These are phyloP conservation scores for Heliopora coerulea DNA, from an alignment of 92 coral and sea anemone genomes.

Conservation along the genomic window DNA sequence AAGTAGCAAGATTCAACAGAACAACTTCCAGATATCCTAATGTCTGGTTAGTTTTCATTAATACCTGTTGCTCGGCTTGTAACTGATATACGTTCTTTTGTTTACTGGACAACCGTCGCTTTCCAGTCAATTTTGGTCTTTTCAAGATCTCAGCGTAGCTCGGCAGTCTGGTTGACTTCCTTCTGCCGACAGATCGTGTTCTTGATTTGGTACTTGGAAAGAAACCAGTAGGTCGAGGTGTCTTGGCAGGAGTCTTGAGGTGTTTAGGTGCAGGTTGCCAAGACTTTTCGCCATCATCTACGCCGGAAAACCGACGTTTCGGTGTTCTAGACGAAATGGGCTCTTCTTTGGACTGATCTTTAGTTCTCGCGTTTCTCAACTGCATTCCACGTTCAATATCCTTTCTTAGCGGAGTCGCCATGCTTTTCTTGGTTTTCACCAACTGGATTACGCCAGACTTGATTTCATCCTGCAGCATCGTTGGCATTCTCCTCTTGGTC, in stretches of 20 bases:
- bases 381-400: conserved; percentile 58
- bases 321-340: conserved; percentile 44
- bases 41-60: conserved; percentile 3
- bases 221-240: conserved; percentile 25
- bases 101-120: conserved; percentile 42
- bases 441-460: conserved; percentile 39
- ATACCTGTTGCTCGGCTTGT: conserved; percentile 15
- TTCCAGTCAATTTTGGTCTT: conserved; percentile 70
- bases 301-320: conserved; percentile 24
- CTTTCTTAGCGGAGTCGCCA: conserved; percentile 57
- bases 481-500: conserved; percentile 58
- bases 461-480: conserved; percentile 62
- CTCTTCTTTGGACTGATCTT: conserved; percentile 62
- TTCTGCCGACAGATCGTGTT: conserved; percentile 26
- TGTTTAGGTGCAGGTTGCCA: conserved; percentile 50
- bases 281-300: conserved; percentile 21
- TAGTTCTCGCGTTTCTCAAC: conserved; percentile 53
- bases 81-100: conserved; percentile 18
- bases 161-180: conserved; percentile 60
- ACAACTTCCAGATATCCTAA: neutral
- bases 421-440: conserved; percentile 52
- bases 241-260: conserved; percentile 48
- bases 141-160: conserved; percentile 94
- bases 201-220: conserved; percentile 42
- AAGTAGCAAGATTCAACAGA: too few relatives aligned